These are phyloP conservation scores for Ophion slaviceki DNA, from an alignment of 2,888 invertebrate species.

Conservation along the genomic window DNA sequence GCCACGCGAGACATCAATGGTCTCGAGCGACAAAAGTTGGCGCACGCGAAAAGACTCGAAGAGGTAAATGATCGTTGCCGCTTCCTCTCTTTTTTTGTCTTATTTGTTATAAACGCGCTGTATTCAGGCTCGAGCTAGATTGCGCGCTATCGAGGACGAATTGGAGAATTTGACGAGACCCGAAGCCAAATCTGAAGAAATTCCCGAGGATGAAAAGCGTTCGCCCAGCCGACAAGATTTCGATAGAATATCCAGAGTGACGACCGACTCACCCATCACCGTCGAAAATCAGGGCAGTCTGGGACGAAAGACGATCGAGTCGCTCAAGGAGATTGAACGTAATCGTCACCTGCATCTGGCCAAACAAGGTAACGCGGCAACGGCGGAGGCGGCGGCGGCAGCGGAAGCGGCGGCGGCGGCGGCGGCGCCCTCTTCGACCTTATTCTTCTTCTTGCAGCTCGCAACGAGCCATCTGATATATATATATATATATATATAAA, in stretches of 20 bases:
- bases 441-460: no score
- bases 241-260: slow-evolving; percentile 95
- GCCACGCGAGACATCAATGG: slow-evolving; percentile 89
- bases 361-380: slow-evolving; percentile 90
- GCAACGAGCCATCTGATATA: no score
- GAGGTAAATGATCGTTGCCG: slow-evolving; percentile 82
- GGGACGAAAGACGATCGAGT: slow-evolving; percentile 92
- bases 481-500: not conserved
- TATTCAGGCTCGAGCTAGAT: slow-evolving; percentile 86
- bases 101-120: not conserved
- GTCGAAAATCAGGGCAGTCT: slow-evolving; percentile 87
- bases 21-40: slow-evolving; percentile 87
- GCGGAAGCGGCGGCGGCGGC: not conserved
- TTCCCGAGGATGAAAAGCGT: slow-evolving; percentile 77
- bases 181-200: slow-evolving; percentile 75
- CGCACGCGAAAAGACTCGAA: slow-evolving; percentile 87
- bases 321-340: slow-evolving; percentile 94
- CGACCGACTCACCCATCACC: slow-evolving; percentile 90
- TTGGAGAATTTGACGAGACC: slow-evolving; percentile 82
- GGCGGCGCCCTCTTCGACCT: no score
- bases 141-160: slow-evolving; percentile 88
- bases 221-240: slow-evolving; percentile 94
- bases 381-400: no score
- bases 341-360: slow-evolving; percentile 94
- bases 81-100: not conserved